Evolutionary conservation across 2,888 invertebrate species (phyloP).

Genomic region (Erebia ligea): DNA sequence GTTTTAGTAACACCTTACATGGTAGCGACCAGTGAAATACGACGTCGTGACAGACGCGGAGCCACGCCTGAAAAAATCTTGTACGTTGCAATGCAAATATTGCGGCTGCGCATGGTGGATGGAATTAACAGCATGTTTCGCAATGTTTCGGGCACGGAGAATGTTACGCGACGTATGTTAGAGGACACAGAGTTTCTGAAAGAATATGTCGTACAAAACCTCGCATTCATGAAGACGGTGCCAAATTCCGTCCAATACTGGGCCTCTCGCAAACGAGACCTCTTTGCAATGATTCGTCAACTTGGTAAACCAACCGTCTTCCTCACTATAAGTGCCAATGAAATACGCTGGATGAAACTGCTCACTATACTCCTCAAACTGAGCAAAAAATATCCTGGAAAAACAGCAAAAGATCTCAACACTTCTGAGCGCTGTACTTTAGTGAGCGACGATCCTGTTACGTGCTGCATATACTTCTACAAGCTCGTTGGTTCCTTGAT

Average conservation of each 20-base stretch:
- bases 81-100: slow-evolving; percentile 61
- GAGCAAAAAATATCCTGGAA: slow-evolving; percentile 46
- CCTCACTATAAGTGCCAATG: slow-evolving; percentile 59
- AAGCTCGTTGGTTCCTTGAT: slow-evolving; percentile 50
- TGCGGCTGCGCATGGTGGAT: slow-evolving; percentile 48
- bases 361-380: slow-evolving; percentile 54
- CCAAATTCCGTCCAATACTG: slow-evolving; percentile 62
- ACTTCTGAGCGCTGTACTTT: slow-evolving; percentile 43
- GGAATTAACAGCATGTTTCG: slow-evolving; percentile 48
- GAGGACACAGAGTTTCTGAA: slow-evolving; percentile 51
- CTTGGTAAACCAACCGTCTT: slow-evolving; percentile 54
- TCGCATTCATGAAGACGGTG: slow-evolving; percentile 55
- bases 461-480: slow-evolving; percentile 51
- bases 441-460: slow-evolving; percentile 51
- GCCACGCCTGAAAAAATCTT: slow-evolving; percentile 55
- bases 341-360: slow-evolving; percentile 55
- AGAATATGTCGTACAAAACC: slow-evolving; percentile 48
- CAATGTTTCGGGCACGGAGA: slow-evolving; percentile 44
- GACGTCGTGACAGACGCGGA: slow-evolving; percentile 57
- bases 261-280: slow-evolving; percentile 52
- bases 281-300: slow-evolving; percentile 54
- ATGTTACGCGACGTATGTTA: slow-evolving; percentile 49
- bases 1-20: slow-evolving; percentile 54
- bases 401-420: slow-evolving; percentile 44
- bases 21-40: slow-evolving; percentile 58